Evolutionary conservation across 1,140 invertebrate genomes (phyloP), one percentile per base, ranked within the genome.

Genomic region (Hydropsyche tenuis): DNA sequence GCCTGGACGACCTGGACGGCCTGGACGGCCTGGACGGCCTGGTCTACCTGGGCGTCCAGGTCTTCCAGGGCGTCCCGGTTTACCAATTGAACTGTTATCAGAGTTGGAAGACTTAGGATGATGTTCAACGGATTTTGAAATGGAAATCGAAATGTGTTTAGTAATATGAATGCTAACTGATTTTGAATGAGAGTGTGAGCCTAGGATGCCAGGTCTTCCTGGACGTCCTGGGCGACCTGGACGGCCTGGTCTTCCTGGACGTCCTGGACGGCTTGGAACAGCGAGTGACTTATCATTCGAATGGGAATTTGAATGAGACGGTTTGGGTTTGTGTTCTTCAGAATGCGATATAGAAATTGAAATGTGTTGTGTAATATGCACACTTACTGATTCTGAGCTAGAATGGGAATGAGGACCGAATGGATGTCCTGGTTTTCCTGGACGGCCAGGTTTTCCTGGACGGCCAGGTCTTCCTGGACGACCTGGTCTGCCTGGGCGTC

Each of bases 341-440:
- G 63, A 65, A 22, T 65, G 27, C 2, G 42, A 65, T 43, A 43
- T 42, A 7, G 63, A 60, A 60, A 60, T 60, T 25, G 56, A 60
- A 60, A 60, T 12, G 2, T 60, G 20, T 27, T 60, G 11, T 14
- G 56, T 25, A 12, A 60, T 60, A 25, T 27, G 20, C 1, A 60
- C 25, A 23, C 7, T 12, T 9, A 60, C 18, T 2, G 63, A 65
- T 43, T 43, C 30, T 5, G 27, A 43, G 16, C 18, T 43, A 3
- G 63, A 43, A 45, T 20, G 14, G 6, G 27, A 43, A 43, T 65
- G 63, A 5, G 63, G 42, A 5, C 5, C 16, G 12, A 65, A 42
- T 1, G 63, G 63, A 18, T 65, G 27, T 30, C 30, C 30, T 16
- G n/a, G 27, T 3, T n/a, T 7, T 6, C 1, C 2, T 30, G 18